phyloP scores from a whole-genome alignment of 2,888 invertebrate species.

The Thalpophila matura region DNA sequence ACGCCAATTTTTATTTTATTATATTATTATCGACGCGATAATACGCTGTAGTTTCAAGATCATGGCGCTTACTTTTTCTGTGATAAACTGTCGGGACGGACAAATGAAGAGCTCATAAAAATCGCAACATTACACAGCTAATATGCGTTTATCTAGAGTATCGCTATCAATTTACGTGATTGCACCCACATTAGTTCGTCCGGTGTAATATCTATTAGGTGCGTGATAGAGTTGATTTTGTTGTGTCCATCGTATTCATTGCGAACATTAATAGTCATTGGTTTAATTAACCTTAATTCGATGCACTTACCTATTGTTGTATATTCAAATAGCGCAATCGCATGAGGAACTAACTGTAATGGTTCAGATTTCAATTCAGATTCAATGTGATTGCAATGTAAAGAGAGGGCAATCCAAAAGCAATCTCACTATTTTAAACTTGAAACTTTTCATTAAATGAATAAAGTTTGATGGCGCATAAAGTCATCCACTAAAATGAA shows the following conservation, averaged over 20 bases:
- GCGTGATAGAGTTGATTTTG: constrained; percentile 67
- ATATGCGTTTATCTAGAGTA: constrained; percentile 57
- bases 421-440: constrained; percentile 10
- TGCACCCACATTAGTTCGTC: constrained; percentile 57
- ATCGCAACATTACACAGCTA: constrained; percentile 48
- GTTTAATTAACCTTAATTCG: constrained; percentile 86
- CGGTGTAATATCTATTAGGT: constrained; percentile 62
- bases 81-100: constrained; percentile 11
- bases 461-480: constrained; percentile 36
- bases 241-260: constrained; percentile 60
- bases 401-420: constrained; percentile 11
- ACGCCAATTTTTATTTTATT: constrained; percentile 45
- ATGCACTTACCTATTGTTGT: constrained; percentile 76
- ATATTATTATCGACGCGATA: constrained; percentile 35
- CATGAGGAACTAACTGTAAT: constrained; percentile 58
- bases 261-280: constrained; percentile 78
- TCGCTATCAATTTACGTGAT: constrained; percentile 68
- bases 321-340: constrained; percentile 71
- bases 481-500: constrained; percentile 35
- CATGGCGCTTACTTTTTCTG: constrained; percentile 9
- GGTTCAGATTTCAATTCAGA: constrained; percentile 65
- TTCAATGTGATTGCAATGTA: constrained; percentile 33
- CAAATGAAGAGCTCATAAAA: constrained; percentile 46
- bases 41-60: constrained; percentile 17
- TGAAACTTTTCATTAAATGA: constrained; percentile 8